phyloP scores from a whole-genome alignment of 2,888 invertebrate genomes.

The Agrotis segetum region DNA sequence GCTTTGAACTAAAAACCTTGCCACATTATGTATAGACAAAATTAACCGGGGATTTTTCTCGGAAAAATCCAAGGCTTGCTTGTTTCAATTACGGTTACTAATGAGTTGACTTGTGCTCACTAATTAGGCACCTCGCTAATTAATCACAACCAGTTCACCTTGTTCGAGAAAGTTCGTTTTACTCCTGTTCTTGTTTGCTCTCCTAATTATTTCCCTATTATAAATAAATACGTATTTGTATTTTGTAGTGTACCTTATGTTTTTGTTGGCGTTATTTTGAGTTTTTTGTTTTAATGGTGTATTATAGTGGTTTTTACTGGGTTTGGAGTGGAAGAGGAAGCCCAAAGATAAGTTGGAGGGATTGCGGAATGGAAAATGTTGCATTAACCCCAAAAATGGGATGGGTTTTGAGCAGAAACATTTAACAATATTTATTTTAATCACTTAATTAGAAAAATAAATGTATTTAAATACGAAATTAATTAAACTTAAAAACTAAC shows the following conservation, averaged over 20 bases:
- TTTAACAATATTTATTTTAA: too few species aligned
- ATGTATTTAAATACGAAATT: too few species aligned
- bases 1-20: slow-evolving; percentile 45
- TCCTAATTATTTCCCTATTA: slow-evolving; percentile 69
- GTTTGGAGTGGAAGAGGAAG: too few species aligned
- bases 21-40: slow-evolving; percentile 66
- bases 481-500: too few species aligned
- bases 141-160: slow-evolving; percentile 85
- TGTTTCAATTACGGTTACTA: slow-evolving; percentile 88
- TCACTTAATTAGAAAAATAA: too few species aligned
- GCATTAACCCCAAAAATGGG: too few species aligned
- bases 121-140: slow-evolving; percentile 89
- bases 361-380: too few species aligned
- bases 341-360: too few species aligned
- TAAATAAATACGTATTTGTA: slow-evolving; percentile 63
- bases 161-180: slow-evolving; percentile 79
- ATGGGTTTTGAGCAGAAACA: too few species aligned
- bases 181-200: slow-evolving; percentile 78
- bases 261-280: slow-evolving; percentile 12
- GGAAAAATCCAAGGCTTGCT: slow-evolving; percentile 82
- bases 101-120: slow-evolving; percentile 86
- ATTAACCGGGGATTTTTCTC: slow-evolving; percentile 81
- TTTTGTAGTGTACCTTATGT: slow-evolving; percentile 38
- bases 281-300: slow-evolving; percentile 5
- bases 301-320: too few species aligned